Conservation (phyloP, 2,113 vertebrate genomes). For the Xenopus laevis region DNA sequence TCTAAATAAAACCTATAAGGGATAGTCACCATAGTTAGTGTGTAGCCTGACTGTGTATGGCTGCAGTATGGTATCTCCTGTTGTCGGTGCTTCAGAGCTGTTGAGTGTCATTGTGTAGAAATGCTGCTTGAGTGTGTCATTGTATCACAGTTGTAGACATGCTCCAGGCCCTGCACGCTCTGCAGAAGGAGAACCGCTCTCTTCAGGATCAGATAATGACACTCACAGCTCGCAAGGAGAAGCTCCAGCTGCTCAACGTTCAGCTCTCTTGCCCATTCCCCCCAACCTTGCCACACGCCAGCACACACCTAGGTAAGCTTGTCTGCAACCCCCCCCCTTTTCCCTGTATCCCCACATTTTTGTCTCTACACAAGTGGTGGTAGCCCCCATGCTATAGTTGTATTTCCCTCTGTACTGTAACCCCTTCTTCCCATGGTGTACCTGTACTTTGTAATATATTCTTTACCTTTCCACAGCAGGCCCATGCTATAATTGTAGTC, state of each 20-base stretch:
- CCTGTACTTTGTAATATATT: no score
- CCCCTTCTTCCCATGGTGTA: no score
- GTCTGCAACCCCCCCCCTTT: neutral
- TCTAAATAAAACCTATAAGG: no score
- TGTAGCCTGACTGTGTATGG: no score
- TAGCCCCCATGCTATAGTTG: no score
- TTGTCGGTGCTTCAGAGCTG: no score
- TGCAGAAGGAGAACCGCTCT: conserved; percentile 92
- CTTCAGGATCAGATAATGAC: conserved; percentile 93
- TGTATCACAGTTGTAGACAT: conserved; percentile 80
- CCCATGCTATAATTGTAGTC: no score
- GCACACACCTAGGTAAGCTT: conserved; percentile 7
- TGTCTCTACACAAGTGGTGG: no score
- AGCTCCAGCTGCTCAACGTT: conserved; percentile 86
- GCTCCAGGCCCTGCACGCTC: conserved; percentile 88
- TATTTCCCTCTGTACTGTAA: no score
- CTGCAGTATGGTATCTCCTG: no score
- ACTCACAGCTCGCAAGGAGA: conserved; percentile 86
- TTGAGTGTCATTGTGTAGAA: neutral
- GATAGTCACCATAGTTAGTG: no score
- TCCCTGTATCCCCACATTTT: neutral
- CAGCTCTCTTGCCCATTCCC: conserved; percentile 83
- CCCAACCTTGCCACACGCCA: conserved; percentile 35
- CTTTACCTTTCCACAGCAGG: no score
- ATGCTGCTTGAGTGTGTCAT: neutral